phyloP scores from a whole-genome alignment of 23 tunicate species.

The Botrylloides violaceus region DNA sequence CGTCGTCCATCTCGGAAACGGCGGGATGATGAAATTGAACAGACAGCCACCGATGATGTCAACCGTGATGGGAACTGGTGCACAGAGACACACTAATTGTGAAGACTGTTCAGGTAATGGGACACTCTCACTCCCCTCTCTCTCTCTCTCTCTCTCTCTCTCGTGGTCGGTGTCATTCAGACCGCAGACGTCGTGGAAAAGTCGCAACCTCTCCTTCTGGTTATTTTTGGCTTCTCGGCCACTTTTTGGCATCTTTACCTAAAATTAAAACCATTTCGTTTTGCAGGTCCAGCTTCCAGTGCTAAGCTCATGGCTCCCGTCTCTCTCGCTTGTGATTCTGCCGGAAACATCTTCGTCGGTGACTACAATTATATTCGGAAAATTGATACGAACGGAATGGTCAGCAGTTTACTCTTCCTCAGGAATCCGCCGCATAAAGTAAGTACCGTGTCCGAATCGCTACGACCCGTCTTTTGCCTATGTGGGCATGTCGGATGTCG shows the following conservation, averaged over 20 bases:
- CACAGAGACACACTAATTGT: constrained; percentile 47
- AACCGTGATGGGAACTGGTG: constrained; percentile 83
- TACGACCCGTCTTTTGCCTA: too few species aligned
- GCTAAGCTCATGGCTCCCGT: constrained; percentile 63
- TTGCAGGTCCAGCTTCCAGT: constrained; percentile 35
- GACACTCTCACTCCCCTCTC: too few species aligned
- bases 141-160: too few species aligned
- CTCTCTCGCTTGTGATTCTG: constrained; percentile 59
- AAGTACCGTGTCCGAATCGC: too few species aligned
- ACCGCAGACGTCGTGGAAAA: background rate
- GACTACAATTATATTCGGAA: constrained; percentile 79
- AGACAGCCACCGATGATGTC: constrained; percentile 89
- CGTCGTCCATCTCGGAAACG: constrained; percentile 68
- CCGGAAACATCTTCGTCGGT: constrained; percentile 78
- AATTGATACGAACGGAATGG: constrained; percentile 58
- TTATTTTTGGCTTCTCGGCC: too few species aligned
- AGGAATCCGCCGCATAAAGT: constrained; percentile 55
- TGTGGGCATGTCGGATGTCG: too few species aligned
- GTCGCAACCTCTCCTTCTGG: too few species aligned
- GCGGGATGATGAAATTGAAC: constrained; percentile 54
- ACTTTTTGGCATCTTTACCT: background rate
- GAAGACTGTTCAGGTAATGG: constrained; percentile 60
- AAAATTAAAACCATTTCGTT: background rate
- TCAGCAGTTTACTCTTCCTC: constrained; percentile 44
- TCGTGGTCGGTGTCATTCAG: too few species aligned